Conservation (phyloP, 2,113 vertebrate species). For the Calypte anna region DNA sequence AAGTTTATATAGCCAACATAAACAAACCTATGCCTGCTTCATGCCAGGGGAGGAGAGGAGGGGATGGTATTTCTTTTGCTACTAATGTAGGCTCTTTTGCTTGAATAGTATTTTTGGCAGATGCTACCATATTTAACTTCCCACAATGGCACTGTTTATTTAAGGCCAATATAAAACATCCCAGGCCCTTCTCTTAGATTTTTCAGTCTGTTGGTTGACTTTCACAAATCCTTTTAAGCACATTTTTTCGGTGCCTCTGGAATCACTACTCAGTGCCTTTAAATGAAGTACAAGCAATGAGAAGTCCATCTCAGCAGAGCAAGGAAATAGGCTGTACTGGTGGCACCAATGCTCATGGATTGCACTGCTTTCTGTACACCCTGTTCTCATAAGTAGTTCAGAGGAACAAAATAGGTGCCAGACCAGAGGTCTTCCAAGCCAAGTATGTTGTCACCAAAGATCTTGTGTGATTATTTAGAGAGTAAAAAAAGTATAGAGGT, state of each 20-base stretch:
- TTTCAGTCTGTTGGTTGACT: constrained; percentile 24
- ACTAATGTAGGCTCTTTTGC: constrained; percentile 39
- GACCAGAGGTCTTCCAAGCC: background rate
- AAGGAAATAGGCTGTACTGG: background rate
- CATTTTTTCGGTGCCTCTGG: constrained; percentile 29
- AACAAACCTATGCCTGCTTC: constrained; percentile 47
- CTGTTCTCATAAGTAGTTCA: background rate
- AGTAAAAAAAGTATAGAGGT: background rate
- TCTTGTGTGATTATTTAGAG: background rate
- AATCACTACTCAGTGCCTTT: background rate
- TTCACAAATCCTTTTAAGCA: constrained; percentile 57
- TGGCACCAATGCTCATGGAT: background rate
- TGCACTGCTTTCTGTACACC: background rate
- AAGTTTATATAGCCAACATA: constrained; percentile 62
- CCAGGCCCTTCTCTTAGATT: constrained; percentile 43
- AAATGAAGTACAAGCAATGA: background rate
- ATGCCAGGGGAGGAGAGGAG: constrained; percentile 30
- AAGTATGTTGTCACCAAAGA: background rate
- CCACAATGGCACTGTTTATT: constrained; percentile 68
- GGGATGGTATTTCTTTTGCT: constrained; percentile 32
- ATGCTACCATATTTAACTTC: constrained; percentile 63
- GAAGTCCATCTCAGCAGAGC: background rate
- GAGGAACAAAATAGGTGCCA: background rate
- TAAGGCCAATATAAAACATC: constrained; percentile 58
- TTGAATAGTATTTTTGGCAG: constrained; percentile 53